Evolutionary conservation across 2,797 vertebrate genomes (phyloP), one percentile per base, ranked within the genome.

Genomic region (Catamblyrhynchus diadema): DNA sequence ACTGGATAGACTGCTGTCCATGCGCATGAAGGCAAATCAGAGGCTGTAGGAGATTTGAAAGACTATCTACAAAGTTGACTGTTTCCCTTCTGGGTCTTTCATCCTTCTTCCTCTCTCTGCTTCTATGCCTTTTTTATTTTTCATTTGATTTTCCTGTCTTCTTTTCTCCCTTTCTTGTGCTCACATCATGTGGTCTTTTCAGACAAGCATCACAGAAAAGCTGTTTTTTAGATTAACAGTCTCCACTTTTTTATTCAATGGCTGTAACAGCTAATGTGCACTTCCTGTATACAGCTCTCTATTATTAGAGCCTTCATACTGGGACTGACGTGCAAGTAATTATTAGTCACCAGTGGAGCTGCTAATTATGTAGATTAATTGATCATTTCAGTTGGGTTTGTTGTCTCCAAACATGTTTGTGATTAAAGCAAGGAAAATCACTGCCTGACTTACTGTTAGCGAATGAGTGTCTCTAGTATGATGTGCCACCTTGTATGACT

Each of bases 311-410:
- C 41, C 32, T 44, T n/a, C 61, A 54, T 50, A 25, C 37, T 27
- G 7, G 39, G 32, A 44, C 53, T 60, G 81, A 61, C 33, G 16
- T 7, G 64, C 45, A 93, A 86, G 86, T 95, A 94, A 77, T 79
- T 92, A 1, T 87, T 95, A 90, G 89, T 92, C 84, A 86, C 77
- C 42, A 81, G 41, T 85, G 60, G 78, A 86, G 33, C 65, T 91
- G 51, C 71, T 88, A 75, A 88, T 88, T 79, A 66, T 51, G 62
- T 87, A 64, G 12, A 4, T 91, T 77, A 73, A 44, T 88, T 88
- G 81, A 61, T 92, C 27, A 15, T 90, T 92, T 59, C 77, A 82
- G 2, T 80, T 92, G 74, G 51, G 81, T 93, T 93, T 88, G 61
- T 81, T 88, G 73, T 91, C 83, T 81, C 51, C 56, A 70, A 75